Conservation (phyloP, 2,797 vertebrate genomes). For the Cyclura pinguis region DNA sequence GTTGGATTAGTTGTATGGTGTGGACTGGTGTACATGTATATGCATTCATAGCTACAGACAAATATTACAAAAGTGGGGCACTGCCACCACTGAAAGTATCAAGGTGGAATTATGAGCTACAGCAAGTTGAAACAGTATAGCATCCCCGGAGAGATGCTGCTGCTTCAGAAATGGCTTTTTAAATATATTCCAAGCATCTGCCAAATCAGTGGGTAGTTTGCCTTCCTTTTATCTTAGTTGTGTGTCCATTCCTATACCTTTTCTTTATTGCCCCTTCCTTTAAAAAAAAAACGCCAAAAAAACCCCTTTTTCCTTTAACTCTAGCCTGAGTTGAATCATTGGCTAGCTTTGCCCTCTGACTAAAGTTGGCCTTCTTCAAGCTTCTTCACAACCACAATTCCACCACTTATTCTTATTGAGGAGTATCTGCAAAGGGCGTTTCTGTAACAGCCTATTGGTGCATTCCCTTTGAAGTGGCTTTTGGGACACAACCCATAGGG, state of each 20-base stretch:
- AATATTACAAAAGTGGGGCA: neutral
- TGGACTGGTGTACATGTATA: neutral
- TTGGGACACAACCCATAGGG: conserved; percentile 31
- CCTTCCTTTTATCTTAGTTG: conserved; percentile 32
- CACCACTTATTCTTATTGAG: conserved; percentile 37
- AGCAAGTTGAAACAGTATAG: neutral
- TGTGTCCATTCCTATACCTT: conserved; percentile 2
- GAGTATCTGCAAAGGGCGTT: neutral
- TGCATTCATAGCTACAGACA: conserved; percentile 53
- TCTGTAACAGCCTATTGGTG: conserved; percentile 9
- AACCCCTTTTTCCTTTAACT: conserved; percentile 53
- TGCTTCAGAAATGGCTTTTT: neutral
- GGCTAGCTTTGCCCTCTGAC: conserved; percentile 54
- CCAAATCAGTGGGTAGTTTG: conserved; percentile 42
- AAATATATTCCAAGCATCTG: conserved; percentile 55
- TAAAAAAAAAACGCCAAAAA: neutral
- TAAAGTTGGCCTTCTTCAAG: conserved; percentile 31
- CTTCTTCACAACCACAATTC: neutral
- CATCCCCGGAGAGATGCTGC: neutral
- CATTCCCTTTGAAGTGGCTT: conserved; percentile 38
- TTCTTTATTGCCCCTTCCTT: conserved; percentile 47
- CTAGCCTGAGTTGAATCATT: conserved; percentile 8
- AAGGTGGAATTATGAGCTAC: neutral
- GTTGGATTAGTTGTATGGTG: conserved; percentile 66
- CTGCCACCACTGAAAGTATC: neutral